A percentile compares a stretch with the other conserved stretches of the same genome.
These are phyloP conservation scores for Bradypodion ventrale DNA, from an alignment of 2,797 vertebrate genomes.

Conservation along the genomic window DNA sequence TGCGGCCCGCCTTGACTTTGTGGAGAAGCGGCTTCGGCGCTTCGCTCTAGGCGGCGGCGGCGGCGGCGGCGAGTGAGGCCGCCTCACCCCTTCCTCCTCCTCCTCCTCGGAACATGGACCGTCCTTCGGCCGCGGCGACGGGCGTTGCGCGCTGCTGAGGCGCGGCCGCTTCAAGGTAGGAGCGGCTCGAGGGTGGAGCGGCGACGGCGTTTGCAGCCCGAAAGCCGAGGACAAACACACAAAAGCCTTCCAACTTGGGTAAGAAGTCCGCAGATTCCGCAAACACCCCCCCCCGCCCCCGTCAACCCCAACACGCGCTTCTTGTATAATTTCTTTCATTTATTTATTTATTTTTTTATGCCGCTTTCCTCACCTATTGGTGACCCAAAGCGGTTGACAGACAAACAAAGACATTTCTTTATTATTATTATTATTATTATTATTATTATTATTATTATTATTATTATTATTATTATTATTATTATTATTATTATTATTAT, in stretches of 20 bases:
- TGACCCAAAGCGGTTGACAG: too few relatives aligned
- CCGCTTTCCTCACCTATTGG: too few relatives aligned
- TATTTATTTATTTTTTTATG: too few relatives aligned
- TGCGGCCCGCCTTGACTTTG: slow-evolving; percentile 27
- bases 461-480: too few relatives aligned
- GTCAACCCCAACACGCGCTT: neutral
- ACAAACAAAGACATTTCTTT: too few relatives aligned
- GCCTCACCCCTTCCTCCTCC: neutral
- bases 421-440: too few relatives aligned
- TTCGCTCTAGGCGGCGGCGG: neutral
- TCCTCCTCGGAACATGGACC: slow-evolving; percentile 11
- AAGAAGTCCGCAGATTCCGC: too few relatives aligned
- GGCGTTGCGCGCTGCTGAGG: slow-evolving; percentile 18
- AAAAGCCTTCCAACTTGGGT: slow-evolving; percentile 32
- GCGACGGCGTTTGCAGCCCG: neutral
- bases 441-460: too few relatives aligned
- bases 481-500: too few relatives aligned
- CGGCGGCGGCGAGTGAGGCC: neutral
- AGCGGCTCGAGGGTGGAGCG: neutral
- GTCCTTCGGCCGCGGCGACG: neutral
- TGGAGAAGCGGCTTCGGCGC: slow-evolving; percentile 11
- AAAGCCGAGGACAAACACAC: slow-evolving; percentile 8
- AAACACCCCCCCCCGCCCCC: neutral
- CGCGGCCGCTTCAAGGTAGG: neutral
- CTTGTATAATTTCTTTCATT: too few relatives aligned